Percentiles rank a stretch among this genome's conserved stretches.
These are phyloP conservation scores for Rhodophaea formosa DNA, from an alignment of 2,888 invertebrate genomes.

Conservation along the genomic window DNA sequence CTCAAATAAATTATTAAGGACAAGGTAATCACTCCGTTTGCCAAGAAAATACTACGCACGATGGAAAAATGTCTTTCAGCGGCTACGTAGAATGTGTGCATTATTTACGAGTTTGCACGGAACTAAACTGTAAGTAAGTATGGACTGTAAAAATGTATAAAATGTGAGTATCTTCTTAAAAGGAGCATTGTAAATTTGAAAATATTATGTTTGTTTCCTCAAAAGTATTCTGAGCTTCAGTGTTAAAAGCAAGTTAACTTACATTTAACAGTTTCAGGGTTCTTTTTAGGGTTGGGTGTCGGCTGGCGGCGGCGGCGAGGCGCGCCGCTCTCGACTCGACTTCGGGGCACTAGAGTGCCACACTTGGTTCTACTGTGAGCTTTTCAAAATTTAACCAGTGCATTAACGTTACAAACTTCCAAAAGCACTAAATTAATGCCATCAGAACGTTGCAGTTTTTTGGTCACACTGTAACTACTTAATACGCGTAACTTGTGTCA, in stretches of 20 bases:
- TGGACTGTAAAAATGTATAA: constrained; percentile 20
- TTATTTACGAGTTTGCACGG: constrained; percentile 43
- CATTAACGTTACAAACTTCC: constrained; percentile 9
- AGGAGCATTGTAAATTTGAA: constrained; percentile 25
- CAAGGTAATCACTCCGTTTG: constrained; percentile 68
- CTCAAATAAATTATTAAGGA: constrained; percentile 69
- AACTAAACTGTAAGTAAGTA: constrained; percentile 36
- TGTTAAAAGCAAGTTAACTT: constrained; percentile 35
- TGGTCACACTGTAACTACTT: not conserved
- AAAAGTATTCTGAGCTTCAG: constrained; percentile 30
- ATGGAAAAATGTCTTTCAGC: constrained; percentile 55
- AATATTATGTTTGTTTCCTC: constrained; percentile 27
- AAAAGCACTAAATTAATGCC: not conserved
- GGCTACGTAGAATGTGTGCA: constrained; percentile 45
- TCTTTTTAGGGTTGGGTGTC: constrained; percentile 35
- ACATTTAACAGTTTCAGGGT: constrained; percentile 47
- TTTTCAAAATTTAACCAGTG: constrained; percentile 35
- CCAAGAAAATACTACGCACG: constrained; percentile 54
- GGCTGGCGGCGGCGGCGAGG: constrained; percentile 1
- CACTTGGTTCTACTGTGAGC: constrained; percentile 31
- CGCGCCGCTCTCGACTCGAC: not conserved
- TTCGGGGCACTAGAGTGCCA: constrained; percentile 24
- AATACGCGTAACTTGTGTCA: no score
- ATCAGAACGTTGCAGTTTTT: not conserved
- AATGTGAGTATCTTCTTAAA: constrained; percentile 24